phyloP scores from a whole-genome alignment of 2,888 invertebrate species.

The Melitaea athalia region DNA sequence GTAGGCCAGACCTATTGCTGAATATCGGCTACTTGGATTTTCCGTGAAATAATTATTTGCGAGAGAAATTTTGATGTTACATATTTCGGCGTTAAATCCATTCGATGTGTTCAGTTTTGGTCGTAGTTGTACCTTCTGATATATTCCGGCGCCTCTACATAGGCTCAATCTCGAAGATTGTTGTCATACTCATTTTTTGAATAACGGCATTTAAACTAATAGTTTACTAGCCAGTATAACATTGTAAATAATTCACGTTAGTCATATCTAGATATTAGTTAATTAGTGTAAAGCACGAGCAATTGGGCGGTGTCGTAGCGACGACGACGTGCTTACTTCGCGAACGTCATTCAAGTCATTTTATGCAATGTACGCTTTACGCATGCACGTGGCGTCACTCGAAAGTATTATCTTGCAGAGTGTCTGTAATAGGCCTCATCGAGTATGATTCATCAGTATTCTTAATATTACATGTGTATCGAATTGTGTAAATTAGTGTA shows the following conservation, averaged over 20 bases:
- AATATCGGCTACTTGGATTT: constrained; percentile 9
- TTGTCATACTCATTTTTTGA: neutral
- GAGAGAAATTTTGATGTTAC: constrained; percentile 2
- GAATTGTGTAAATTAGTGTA: constrained; percentile 69
- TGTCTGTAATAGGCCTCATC: constrained; percentile 58
- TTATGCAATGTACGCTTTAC: constrained; percentile 1
- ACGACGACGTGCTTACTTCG: neutral
- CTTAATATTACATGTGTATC: constrained; percentile 64
- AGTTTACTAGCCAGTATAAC: neutral
- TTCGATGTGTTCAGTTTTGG: constrained; percentile 16
- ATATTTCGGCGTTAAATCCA: constrained; percentile 12
- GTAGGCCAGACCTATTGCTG: constrained; percentile 6
- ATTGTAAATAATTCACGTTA: neutral
- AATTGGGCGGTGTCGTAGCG: neutral
- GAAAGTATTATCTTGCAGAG: neutral
- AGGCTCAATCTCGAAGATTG: neutral
- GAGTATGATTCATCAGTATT: constrained; percentile 45
- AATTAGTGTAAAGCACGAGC: neutral
- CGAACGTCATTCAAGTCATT: neutral
- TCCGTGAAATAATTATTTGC: neutral
- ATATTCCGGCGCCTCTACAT: constrained; percentile 6
- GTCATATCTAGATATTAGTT: neutral
- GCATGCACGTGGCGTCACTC: constrained; percentile 2
- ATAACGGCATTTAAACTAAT: constrained; percentile 5
- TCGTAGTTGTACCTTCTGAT: constrained; percentile 24